phyloP scores from a whole-genome alignment of 1,140 invertebrate genomes.

The Sinella curviseta region DNA sequence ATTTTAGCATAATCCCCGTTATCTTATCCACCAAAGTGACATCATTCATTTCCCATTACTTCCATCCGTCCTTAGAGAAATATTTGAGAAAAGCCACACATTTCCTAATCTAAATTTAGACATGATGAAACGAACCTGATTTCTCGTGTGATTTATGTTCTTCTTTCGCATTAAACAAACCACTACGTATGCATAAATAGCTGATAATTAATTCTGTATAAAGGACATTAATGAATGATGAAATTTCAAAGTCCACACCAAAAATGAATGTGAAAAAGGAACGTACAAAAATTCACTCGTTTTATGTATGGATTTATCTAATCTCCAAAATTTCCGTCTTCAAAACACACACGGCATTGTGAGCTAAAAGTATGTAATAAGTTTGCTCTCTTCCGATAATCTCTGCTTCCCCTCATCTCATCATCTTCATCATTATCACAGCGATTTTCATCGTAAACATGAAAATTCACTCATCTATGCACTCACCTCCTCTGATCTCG shows the following conservation, averaged over 20 bases:
- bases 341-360: too few species aligned
- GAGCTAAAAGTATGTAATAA: too few species aligned
- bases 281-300: too few species aligned
- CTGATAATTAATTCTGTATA: too few species aligned
- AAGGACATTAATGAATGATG: background rate
- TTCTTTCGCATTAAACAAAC: too few species aligned
- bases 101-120: slow-evolving; percentile 5
- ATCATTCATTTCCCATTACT: background rate
- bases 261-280: too few species aligned
- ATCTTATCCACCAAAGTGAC: background rate
- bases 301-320: too few species aligned
- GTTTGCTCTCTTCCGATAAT: background rate
- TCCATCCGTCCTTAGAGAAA: background rate
- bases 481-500: background rate
- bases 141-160: background rate
- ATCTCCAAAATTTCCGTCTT: too few species aligned
- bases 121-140: background rate
- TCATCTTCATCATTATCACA: background rate
- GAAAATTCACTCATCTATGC: background rate
- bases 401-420: background rate
- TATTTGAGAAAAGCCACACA: slow-evolving; percentile 13
- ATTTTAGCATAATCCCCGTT: too few species aligned
- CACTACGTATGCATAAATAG: too few species aligned
- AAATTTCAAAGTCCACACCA: background rate
- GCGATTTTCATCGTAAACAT: background rate